Evolutionary conservation across 2,797 vertebrate genomes (phyloP), one percentile per base, ranked within the genome.

Genomic region (Tragopan temminckii): DNA sequence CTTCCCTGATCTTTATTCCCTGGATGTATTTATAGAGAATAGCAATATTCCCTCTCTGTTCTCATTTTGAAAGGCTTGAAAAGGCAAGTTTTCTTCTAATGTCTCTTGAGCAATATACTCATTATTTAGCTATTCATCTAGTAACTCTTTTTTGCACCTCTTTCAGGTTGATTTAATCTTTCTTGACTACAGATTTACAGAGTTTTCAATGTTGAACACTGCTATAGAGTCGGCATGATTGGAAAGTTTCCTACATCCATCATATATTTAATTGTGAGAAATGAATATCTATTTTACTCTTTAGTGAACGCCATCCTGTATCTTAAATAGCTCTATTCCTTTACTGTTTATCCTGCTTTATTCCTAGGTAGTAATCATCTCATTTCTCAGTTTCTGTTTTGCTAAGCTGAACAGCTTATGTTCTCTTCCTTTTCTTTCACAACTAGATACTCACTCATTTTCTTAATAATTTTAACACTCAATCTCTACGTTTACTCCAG

Each of bases 71-170:
- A 63, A 63, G 40, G 9, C 24, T 85, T 38, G 13, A 19, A 70
- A 78, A 94, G 38, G 52, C 31, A 85, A 82, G 40, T 46, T 74
- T 89, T 74, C 36, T 82, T 85, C 64, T 74, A 66, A 31, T 52
- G 43, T 67, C 72, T 85, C 83, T 66, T 55, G 53, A 85, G 66
- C 52, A 77, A 78, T 52, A 78, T 80, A 88, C 85, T 85, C 29
- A 78, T 80, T 43, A 88, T 80, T 77, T 31, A 1, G 3, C 48
- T 88, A n/a, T 74, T 88, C 76, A 90, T 74, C 20, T 52, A 36
- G 48, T 80, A 78, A 52, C 53, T 93, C 27, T 17, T 71, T 89
- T 78, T 72, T 70, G n/a, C 27, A 75, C 24, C 42, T 86, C 16
- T 48, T 88, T 75, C 38, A 64, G 29, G 20, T 19, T 70, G 46